A percentile compares a stretch with the other conserved stretches of the same genome.
Conservation (phyloP, 2,888 invertebrate genomes). For the Hoplodrina ambigua region DNA sequence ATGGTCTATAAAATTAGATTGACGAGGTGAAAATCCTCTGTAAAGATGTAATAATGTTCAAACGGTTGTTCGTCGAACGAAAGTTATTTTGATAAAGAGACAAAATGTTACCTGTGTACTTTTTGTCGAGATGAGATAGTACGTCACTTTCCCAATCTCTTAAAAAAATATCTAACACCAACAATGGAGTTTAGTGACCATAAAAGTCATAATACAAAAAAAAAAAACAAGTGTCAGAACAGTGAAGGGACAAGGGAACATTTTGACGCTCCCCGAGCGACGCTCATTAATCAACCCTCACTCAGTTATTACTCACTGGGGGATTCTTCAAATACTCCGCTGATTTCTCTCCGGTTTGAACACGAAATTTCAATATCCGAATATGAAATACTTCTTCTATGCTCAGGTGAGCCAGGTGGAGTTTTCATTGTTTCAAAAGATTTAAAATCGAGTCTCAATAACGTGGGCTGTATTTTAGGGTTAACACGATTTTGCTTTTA, state of each 20-base stretch:
- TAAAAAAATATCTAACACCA: slow-evolving; percentile 25
- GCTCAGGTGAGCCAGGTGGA: slow-evolving; percentile 29
- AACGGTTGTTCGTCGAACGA: slow-evolving; percentile 8
- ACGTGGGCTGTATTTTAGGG: slow-evolving; percentile 3
- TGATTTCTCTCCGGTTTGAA: slow-evolving; percentile 49
- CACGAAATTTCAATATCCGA: slow-evolving; percentile 57
- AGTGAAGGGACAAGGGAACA: slow-evolving; percentile 56
- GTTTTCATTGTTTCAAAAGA: slow-evolving; percentile 25
- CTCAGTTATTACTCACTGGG: slow-evolving; percentile 63
- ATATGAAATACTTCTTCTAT: slow-evolving; percentile 55
- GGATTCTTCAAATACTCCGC: slow-evolving; percentile 61
- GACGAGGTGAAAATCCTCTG: slow-evolving; percentile 30
- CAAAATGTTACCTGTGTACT: background rate
- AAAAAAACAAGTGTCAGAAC: slow-evolving; percentile 49
- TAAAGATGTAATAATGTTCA: slow-evolving; percentile 26
- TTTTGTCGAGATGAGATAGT: background rate
- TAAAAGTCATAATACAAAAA: slow-evolving; percentile 57
- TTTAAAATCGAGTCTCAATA: slow-evolving; percentile 32
- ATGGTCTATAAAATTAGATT: slow-evolving; percentile 33
- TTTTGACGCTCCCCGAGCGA: slow-evolving; percentile 59
- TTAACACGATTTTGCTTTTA: slow-evolving; percentile 26
- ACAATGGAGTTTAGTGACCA: slow-evolving; percentile 60
- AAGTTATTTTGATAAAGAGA: slow-evolving; percentile 26
- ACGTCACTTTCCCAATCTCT: slow-evolving; percentile 6
- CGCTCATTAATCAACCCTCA: slow-evolving; percentile 66